These are phyloP conservation scores for Oplegnathus fasciatus DNA, from an alignment of 2,113 vertebrate genomes.

Conservation along the genomic window DNA sequence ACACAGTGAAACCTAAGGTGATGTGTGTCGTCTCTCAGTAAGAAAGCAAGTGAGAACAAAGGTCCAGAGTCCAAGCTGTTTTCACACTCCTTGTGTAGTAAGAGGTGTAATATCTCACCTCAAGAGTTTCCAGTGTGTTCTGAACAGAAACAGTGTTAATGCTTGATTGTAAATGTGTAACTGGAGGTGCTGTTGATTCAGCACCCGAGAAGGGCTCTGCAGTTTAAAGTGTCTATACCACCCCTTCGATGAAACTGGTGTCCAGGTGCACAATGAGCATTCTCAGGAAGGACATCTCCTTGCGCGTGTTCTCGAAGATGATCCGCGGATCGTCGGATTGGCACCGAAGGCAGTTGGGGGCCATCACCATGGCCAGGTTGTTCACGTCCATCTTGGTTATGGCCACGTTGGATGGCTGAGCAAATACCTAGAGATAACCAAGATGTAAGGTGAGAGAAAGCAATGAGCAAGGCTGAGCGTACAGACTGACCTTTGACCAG, in stretches of 20 bases:
- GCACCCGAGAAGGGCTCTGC: not conserved
- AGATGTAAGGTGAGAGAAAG: not conserved
- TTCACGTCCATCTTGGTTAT: constrained; percentile 96
- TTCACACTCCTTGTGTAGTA: constrained; percentile 28
- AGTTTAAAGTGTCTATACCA: constrained; percentile 81
- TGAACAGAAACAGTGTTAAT: constrained; percentile 64
- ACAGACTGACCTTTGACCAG: constrained; percentile 30
- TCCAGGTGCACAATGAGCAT: constrained; percentile 94
- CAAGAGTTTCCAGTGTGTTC: constrained; percentile 72
- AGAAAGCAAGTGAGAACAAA: constrained; percentile 22
- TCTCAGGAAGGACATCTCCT: constrained; percentile 93
- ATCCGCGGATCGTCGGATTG: constrained; percentile 91
- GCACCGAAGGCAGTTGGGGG: constrained; percentile 93
- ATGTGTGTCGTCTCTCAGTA: constrained; percentile 15
- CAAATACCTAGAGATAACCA: constrained; percentile 86
- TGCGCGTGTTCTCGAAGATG: constrained; percentile 94
- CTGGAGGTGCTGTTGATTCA: not conserved
- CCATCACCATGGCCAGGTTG: constrained; percentile 96
- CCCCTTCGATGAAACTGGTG: constrained; percentile 88
- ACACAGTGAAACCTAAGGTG: constrained; percentile 38
- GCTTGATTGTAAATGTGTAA: constrained; percentile 54
- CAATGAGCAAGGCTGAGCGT: not conserved
- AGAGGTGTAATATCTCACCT: constrained; percentile 35
- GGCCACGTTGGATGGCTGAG: constrained; percentile 91
- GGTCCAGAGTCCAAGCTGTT: constrained; percentile 36